Percentiles rank a stretch among this genome's conserved stretches.
phyloP scores from a whole-genome alignment of 2,797 vertebrate genomes.

The Crocidura indochinensis region DNA sequence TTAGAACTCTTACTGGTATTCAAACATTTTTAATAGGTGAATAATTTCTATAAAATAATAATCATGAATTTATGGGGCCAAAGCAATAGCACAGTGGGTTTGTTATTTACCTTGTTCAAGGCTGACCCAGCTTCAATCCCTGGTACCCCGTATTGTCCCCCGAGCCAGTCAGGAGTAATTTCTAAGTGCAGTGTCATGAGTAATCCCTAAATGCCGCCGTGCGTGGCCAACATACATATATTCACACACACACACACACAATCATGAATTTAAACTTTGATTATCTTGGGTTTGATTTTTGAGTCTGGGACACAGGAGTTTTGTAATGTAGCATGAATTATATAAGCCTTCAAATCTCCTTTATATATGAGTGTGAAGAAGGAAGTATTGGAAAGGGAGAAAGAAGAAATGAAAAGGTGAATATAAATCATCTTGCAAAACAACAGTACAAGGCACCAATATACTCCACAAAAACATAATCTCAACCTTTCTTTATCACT shows the following conservation, averaged over 20 bases:
- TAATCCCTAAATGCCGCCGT: too few species aligned
- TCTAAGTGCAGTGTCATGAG: too few species aligned
- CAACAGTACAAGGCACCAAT: neutral
- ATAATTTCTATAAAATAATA: neutral
- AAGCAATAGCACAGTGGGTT: too few species aligned
- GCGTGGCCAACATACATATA: too few species aligned
- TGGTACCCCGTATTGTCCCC: too few species aligned
- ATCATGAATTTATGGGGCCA: neutral
- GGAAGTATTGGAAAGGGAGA: neutral
- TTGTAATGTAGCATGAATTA: constrained; percentile 20
- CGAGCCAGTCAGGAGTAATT: too few species aligned
- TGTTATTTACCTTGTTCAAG: too few species aligned
- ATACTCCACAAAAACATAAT: neutral
- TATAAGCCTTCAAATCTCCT: neutral
- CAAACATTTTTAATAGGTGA: neutral
- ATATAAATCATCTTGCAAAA: constrained; percentile 9
- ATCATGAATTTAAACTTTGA: neutral
- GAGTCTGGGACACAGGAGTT: neutral
- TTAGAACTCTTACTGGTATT: constrained; percentile 5
- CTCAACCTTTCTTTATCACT: too few species aligned
- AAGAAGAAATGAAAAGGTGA: neutral
- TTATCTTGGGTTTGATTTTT: neutral
- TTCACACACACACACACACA: neutral
- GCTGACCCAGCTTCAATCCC: too few species aligned
- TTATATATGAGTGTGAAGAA: neutral